phyloP scores from a whole-genome alignment of 2,113 vertebrate species.

The Solea senegalensis region DNA sequence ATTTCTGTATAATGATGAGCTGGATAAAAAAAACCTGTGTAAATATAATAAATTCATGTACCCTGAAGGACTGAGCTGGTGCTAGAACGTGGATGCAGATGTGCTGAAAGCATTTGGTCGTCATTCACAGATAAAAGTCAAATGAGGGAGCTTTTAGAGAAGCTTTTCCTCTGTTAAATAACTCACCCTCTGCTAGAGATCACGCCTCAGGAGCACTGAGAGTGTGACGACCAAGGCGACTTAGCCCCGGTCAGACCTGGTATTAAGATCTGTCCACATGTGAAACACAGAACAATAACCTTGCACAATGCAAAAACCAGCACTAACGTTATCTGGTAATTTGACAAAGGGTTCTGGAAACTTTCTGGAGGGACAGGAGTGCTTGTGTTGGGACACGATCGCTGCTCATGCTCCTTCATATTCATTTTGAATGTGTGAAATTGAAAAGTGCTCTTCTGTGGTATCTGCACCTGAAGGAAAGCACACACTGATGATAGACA shows the following conservation, averaged over 20 bases:
- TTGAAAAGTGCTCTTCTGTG: neutral
- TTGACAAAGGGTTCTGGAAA: too few species aligned
- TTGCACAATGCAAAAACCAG: too few species aligned
- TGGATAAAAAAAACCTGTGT: conserved; percentile 14
- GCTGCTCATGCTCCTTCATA: neutral
- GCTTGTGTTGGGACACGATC: neutral
- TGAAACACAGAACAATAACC: too few species aligned
- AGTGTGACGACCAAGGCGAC: neutral
- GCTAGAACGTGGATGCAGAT: neutral
- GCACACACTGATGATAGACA: conserved; percentile 39
- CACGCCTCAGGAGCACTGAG: conserved; percentile 16
- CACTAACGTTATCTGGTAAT: too few species aligned
- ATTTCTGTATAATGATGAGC: conserved; percentile 29
- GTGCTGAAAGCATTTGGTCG: neutral
- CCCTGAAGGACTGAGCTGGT: neutral
- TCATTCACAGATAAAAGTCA: neutral
- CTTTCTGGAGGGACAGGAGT: too few species aligned
- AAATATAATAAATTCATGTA: conserved; percentile 11
- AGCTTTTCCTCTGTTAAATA: too few species aligned
- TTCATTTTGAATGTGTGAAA: neutral
- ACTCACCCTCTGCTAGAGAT: conserved; percentile 16
- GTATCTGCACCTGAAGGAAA: too few species aligned
- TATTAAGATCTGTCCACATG: too few species aligned
- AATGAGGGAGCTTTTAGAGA: conserved; percentile 7
- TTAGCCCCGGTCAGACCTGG: neutral